Conservation (phyloP, 2,113 vertebrate genomes). For the Macquaria ambigua region DNA sequence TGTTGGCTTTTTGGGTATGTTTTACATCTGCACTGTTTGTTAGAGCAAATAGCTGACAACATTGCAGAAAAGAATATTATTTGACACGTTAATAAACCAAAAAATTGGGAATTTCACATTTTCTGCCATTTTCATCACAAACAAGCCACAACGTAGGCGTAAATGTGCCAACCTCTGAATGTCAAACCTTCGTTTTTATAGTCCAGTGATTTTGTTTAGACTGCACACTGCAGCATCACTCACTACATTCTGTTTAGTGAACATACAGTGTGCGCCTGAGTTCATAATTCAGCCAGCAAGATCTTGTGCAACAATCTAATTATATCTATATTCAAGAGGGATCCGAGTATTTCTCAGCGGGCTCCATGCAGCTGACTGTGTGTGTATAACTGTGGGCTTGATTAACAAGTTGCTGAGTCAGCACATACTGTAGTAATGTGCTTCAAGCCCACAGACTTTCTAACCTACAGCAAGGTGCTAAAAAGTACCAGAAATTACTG, state of each 20-base stretch:
- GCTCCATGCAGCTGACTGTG: constrained; percentile 76
- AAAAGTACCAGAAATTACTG: constrained; percentile 48
- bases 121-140: neutral
- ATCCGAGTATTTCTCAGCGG: constrained; percentile 77
- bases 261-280: constrained; percentile 54
- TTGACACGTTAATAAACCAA: neutral
- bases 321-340: constrained; percentile 82
- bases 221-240: constrained; percentile 27
- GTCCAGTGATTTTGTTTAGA: constrained; percentile 7
- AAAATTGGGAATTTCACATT: neutral
- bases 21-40: constrained; percentile 32
- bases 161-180: constrained; percentile 4
- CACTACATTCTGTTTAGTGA: constrained; percentile 45
- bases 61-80: neutral
- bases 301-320: constrained; percentile 83
- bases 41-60: constrained; percentile 30
- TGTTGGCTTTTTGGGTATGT: neutral
- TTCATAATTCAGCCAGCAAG: constrained; percentile 75
- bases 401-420: constrained; percentile 85
- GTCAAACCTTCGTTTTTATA: constrained; percentile 20
- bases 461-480: constrained; percentile 62
- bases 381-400: constrained; percentile 79
- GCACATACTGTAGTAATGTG: constrained; percentile 70
- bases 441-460: constrained; percentile 67
- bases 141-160: neutral